These are phyloP conservation scores for Synergus itoensis DNA, from an alignment of 2,888 invertebrate species.

Conservation along the genomic window DNA sequence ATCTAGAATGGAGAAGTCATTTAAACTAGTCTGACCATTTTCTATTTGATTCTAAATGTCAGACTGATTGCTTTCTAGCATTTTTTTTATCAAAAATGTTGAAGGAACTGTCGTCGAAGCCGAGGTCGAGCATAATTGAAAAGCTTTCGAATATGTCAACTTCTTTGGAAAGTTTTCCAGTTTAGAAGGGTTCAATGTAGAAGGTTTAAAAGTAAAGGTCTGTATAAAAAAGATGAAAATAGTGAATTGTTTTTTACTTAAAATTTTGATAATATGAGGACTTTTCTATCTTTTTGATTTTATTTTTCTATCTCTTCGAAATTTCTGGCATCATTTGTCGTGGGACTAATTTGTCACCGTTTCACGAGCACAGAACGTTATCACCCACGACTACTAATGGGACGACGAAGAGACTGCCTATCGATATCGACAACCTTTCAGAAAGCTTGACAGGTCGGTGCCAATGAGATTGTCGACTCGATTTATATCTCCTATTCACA, in stretches of 20 bases:
- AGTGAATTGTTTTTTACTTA: not conserved
- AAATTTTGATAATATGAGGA: not conserved
- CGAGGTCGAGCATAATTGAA: not conserved
- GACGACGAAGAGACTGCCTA: conserved; percentile 23
- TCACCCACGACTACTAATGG: conserved; percentile 20
- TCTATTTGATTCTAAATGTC: not conserved
- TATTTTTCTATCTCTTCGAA: not conserved
- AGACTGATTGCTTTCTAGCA: not conserved
- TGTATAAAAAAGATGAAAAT: too few relatives aligned
- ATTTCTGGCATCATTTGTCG: conserved; percentile 14
- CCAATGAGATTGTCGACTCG: conserved; percentile 24
- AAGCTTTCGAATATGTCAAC: not conserved
- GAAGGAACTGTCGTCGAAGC: not conserved
- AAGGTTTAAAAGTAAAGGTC: too few relatives aligned
- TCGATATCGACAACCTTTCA: conserved; percentile 38
- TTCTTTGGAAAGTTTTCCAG: too few relatives aligned
- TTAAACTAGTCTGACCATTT: not conserved
- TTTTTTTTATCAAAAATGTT: not conserved
- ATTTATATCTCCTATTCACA: conserved; percentile 29
- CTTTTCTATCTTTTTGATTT: not conserved
- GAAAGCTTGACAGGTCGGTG: conserved; percentile 25
- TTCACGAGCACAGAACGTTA: conserved; percentile 30
- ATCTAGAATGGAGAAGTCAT: conserved; percentile 10
- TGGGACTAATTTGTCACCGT: conserved; percentile 33
- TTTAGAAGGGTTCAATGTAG: too few relatives aligned